phyloP scores from a whole-genome alignment of 2,888 invertebrate genomes.

The Subacronicta megacephala region DNA sequence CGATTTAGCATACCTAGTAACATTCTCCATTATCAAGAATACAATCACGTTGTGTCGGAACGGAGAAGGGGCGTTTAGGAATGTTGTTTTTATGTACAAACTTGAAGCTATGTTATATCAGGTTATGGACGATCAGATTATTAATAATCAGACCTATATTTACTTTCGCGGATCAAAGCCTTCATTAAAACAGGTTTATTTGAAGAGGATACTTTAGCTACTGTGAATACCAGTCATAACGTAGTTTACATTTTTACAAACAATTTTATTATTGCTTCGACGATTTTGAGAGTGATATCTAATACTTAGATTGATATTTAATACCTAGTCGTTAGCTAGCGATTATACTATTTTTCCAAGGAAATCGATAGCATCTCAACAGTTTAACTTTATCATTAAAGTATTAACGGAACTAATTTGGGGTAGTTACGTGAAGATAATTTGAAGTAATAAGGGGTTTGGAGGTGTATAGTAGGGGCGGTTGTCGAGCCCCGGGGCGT shows the following conservation, averaged over 20 bases:
- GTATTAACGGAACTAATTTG: constrained; percentile 45
- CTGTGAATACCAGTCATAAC: neutral
- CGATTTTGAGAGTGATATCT: no score
- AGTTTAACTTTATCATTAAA: constrained; percentile 26
- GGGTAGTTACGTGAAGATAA: constrained; percentile 38
- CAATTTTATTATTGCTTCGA: no score
- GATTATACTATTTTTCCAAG: no score
- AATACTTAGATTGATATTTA: no score
- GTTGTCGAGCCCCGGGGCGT: constrained; percentile 44
- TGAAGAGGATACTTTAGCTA: neutral
- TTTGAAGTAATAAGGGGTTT: constrained; percentile 48
- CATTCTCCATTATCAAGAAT: constrained; percentile 31
- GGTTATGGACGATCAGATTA: constrained; percentile 29
- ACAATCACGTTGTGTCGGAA: constrained; percentile 19
- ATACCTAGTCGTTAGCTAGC: no score
- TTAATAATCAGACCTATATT: constrained; percentile 29
- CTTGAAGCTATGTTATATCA: constrained; percentile 22
- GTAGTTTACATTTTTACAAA: no score
- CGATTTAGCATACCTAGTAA: no score
- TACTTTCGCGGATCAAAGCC: constrained; percentile 22
- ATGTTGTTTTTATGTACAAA: constrained; percentile 12
- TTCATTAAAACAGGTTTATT: neutral
- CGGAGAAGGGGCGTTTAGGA: constrained; percentile 15
- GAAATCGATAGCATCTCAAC: constrained; percentile 16
- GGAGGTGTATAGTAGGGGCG: constrained; percentile 55